Conservation (phyloP, 2,797 vertebrate genomes). For the Merluccius polli region DNA sequence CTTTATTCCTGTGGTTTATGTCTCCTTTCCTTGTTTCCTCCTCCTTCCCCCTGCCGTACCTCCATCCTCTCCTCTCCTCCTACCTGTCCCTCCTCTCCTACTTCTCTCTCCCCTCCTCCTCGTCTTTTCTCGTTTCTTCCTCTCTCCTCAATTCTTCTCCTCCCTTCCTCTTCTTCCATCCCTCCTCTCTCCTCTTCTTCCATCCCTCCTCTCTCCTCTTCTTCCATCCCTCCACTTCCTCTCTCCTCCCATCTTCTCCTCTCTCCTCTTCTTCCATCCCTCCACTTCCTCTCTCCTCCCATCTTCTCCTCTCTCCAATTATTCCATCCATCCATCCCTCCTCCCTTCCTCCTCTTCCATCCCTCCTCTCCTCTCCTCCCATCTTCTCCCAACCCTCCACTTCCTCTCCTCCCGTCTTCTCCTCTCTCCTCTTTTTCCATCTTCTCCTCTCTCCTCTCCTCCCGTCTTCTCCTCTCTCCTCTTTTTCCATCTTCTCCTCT, state of each 20-base stretch:
- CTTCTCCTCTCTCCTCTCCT: no score
- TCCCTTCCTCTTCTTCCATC: conserved; percentile 22
- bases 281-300: not conserved
- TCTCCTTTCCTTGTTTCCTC: not conserved
- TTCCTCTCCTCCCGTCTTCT: conserved; percentile 20
- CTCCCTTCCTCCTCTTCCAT: conserved; percentile 49
- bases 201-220: no score
- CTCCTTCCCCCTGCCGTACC: not conserved
- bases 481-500: conserved; percentile 14
- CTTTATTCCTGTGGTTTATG: not conserved
- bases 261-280: conserved; percentile 25
- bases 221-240: conserved; percentile 14
- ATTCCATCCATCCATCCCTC: conserved; percentile 46
- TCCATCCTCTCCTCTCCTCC: conserved; percentile 11
- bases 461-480: conserved; percentile 17
- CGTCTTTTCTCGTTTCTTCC: conserved; percentile 16
- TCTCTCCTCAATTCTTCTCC: conserved; percentile 11
- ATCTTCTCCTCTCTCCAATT: conserved; percentile 27
- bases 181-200: no score
- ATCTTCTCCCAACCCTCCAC: conserved; percentile 38
- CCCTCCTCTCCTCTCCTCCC: conserved; percentile 39
- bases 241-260: not conserved
- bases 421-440: no score
- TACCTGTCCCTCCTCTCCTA: not conserved
- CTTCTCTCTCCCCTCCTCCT: conserved; percentile 14